A percentile compares a stretch with the other conserved stretches of the same genome.
These are phyloP conservation scores for Mesoclemmys tuberculata DNA, from an alignment of 2,113 vertebrate genomes.

Conservation along the genomic window DNA sequence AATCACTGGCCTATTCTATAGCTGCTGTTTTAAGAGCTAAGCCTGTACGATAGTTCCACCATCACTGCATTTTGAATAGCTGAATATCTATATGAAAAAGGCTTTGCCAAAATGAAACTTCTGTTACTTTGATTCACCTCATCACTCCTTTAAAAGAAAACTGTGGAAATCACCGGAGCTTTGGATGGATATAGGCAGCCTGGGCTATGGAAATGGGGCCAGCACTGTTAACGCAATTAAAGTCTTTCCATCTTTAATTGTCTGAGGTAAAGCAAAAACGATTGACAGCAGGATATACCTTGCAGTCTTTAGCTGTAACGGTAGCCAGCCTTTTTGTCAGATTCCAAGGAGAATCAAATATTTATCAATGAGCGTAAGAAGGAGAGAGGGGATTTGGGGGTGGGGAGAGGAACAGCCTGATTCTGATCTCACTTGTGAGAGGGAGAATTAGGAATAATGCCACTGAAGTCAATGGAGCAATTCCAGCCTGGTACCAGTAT, in stretches of 20 bases:
- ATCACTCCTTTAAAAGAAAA: neutral
- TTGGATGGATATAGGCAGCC: neutral
- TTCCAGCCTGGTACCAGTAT: neutral
- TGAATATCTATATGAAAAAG: neutral
- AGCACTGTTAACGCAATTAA: neutral
- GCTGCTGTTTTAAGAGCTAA: neutral
- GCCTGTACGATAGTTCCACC: fast-evolving
- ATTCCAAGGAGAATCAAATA: neutral
- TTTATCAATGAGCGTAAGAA: neutral
- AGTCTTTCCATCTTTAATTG: neutral
- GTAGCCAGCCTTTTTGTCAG: neutral
- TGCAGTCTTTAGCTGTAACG: constrained; percentile 1
- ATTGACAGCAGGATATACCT: constrained; percentile 2
- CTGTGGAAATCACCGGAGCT: fast-evolving
- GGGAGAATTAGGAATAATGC: neutral
- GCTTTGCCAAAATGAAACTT: neutral
- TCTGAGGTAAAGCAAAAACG: neutral
- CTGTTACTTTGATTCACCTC: neutral
- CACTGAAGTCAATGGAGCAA: neutral
- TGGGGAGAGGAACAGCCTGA: neutral
- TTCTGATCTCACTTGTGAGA: neutral
- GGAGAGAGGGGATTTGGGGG: neutral
- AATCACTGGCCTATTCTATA: neutral
- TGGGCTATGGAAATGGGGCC: neutral
- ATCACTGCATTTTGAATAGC: neutral